phyloP scores from a whole-genome alignment of 2,888 invertebrate genomes.

The Ornithoptera alexandrae region DNA sequence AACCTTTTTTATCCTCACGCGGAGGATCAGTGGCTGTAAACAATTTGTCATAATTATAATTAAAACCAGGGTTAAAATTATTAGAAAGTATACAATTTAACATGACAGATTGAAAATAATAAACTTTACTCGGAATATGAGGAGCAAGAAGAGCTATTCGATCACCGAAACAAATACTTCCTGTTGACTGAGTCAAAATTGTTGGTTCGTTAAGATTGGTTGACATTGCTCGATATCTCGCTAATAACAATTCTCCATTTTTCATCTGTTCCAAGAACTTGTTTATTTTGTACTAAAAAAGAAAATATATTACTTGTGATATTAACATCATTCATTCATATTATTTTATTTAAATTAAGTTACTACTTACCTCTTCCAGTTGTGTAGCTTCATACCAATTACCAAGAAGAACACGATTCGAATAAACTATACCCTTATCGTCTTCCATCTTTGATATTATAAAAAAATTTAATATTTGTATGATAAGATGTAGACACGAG shows the following conservation, averaged over 20 bases:
- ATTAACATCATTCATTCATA: background rate
- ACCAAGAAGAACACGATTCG: conserved; percentile 64
- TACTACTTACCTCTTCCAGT: conserved; percentile 61
- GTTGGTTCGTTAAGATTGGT: conserved; percentile 61
- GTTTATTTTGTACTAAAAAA: conserved; percentile 58
- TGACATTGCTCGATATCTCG: conserved; percentile 65
- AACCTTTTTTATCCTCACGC: conserved; percentile 51
- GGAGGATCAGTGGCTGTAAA: conserved; percentile 58
- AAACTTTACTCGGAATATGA: conserved; percentile 56
- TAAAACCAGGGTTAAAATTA: too few relatives aligned
- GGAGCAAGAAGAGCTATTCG: conserved; percentile 64
- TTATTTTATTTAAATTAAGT: background rate
- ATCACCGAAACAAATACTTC: conserved; percentile 59
- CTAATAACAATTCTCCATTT: conserved; percentile 66
- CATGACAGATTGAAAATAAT: background rate
- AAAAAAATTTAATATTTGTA: background rate
- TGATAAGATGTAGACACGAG: background rate
- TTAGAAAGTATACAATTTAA: background rate
- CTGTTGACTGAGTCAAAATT: conserved; percentile 60
- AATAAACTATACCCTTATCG: conserved; percentile 67
- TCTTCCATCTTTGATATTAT: conserved; percentile 49
- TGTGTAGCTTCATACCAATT: conserved; percentile 72
- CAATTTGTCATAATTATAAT: background rate
- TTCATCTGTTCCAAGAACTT: conserved; percentile 70
- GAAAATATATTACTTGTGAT: background rate